A percentile compares a stretch with the other conserved stretches of the same genome.
Conservation (phyloP, 2,888 invertebrate genomes). For the Arrhopalites spinosus region DNA sequence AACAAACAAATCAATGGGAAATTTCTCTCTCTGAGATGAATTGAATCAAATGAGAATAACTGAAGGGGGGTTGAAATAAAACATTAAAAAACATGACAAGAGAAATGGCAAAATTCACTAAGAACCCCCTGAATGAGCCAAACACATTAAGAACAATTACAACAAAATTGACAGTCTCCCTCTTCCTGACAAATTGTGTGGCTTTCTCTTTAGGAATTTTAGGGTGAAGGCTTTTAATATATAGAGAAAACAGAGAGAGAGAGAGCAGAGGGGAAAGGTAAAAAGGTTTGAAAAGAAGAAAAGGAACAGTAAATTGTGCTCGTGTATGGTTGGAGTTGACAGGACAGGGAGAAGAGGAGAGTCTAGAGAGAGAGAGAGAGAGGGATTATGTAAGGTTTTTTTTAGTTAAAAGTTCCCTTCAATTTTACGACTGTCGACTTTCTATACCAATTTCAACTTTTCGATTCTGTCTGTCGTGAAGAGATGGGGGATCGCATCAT, state of each 20-base stretch:
- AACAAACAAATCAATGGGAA: too few relatives aligned
- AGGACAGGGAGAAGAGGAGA: background rate
- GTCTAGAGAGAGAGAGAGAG: background rate
- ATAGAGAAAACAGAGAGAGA: background rate
- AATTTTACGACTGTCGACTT: constrained; percentile 26
- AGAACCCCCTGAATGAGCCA: too few relatives aligned
- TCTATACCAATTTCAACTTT: constrained; percentile 20
- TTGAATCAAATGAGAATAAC: too few relatives aligned
- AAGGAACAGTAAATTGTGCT: background rate
- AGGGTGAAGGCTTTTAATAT: too few relatives aligned
- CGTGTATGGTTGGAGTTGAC: constrained; percentile 8
- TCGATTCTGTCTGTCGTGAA: constrained; percentile 13
- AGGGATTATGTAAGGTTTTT: background rate
- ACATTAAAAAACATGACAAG: constrained; percentile 4
- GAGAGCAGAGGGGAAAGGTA: background rate
- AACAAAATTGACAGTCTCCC: background rate
- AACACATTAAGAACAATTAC: constrained; percentile 21
- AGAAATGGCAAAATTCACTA: too few relatives aligned
- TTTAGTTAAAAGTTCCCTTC: constrained; percentile 23
- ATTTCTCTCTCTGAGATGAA: too few relatives aligned
- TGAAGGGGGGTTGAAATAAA: background rate
- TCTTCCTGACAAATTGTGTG: constrained; percentile 6
- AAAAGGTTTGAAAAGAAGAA: background rate
- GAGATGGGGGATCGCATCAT: constrained; percentile 17
- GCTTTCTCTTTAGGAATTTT: background rate